Base-by-base conservation (phyloP, 1,140 invertebrate genomes). In the Nymphalis io region DNA sequence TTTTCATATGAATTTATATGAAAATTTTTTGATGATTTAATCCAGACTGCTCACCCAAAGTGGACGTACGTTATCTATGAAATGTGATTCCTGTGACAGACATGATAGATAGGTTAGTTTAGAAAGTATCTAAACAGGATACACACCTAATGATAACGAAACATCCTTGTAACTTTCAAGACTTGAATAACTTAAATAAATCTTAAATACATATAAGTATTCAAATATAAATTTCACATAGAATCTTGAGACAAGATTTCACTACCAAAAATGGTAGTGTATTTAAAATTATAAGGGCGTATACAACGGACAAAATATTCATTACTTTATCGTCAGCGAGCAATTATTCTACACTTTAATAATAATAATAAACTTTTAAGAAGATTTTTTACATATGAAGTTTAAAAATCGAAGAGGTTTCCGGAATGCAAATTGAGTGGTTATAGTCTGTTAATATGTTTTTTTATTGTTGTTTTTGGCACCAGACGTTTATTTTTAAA, bases 81-180 rank as follows among this genome's bases (percentile, higher is more conserved):
- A 65, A 78, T 68, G 60, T 61, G 64, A 75, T 74, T 81, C 72
- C 76, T 58, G 63, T 83, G 83, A 85, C 83, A 88, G 83, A 39
- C 78, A 71, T 84, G 87, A 89, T 87, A 87, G 87, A 89, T 89
- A 82, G 83, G 76, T 77, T 79, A 71, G 78, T 79, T 80, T 80
- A 78, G 78, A 86, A 87, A 81, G 76, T 80, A 82, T 76, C 70
- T 78, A 85, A 86, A 89, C 87, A 89, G 85, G 87, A 89, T 86
- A 86, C 76, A 77, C 71, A 74, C 75, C 74, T 66, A 63, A 66
- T 71, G 87, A 89, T 89, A 89, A 89, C 80, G 79, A 82, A 72
- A 76, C 80, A 84, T 85, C 81, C 81, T 77, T 79, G 70, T 48
- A 73, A 40, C 59, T 68, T 63, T 66, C 42, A 40, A 65, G 69